Base-by-base conservation (phyloP, 2,113 vertebrate genomes). In the Poicephalus gulielmi region DNA sequence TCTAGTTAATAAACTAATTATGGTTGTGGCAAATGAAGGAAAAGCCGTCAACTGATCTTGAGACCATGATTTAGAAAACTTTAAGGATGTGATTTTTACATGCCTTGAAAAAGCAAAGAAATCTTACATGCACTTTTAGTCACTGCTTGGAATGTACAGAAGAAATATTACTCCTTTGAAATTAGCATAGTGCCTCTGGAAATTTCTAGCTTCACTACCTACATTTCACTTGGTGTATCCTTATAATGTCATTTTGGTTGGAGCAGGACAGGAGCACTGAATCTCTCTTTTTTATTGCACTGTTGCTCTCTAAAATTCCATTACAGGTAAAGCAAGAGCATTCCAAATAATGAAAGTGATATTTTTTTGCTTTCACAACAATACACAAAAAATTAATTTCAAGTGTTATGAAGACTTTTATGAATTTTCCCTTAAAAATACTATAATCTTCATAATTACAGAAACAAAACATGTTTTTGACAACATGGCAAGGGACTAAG, bases 1-100 rank as follows among this genome's bases (percentile, higher is more conserved):
- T 88, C 43, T 83, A 83, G 93, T 96, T 94, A 95, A 96, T 96
- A 94, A 96, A 94, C 79, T 96, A 95, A 97, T 96, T 94, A 95
- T 57, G 63, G 27, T 82, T 86, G 73, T 71, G 66, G 75, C 70
- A 96, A 95, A 96, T 82, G 18, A 92, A 82, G 63, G 53, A 91
- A 94, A 91, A 95, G 13, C 22, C 35, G 85, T 59, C 46, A 85
- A 78, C 20, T 64, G 59, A 86, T 92, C 79, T 83, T 59, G 83
- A 37, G 25, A 49, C 50, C 1, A 0, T 53, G 57, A 84, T 77
- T 93, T 53, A 71, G 81, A 91, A 88, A 96, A 83, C 23, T 69
- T 81, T 63, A 91, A 70, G 39, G 46, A 75, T 71, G 28, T 13
- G 3, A 68, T 90, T 84, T 86, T 86, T 74, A 69, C 39, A 28